Base-by-base conservation (phyloP, 2,113 vertebrate species). In the Eudyptes chrysolophus region DNA sequence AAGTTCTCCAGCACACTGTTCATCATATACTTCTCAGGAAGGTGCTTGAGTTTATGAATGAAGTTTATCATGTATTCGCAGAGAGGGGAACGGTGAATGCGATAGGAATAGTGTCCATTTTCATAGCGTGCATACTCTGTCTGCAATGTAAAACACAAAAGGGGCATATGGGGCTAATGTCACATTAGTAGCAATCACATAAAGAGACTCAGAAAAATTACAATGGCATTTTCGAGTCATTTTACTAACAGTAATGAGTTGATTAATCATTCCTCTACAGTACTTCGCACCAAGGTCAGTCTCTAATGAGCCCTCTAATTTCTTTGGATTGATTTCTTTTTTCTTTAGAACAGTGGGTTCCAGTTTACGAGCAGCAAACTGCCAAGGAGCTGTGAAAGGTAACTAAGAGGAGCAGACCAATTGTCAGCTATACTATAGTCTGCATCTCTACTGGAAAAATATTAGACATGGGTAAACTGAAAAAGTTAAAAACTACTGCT, bases 21-120 rank as follows among this genome's bases (percentile, higher is more conserved):
- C 99, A 99, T 99, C 99, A 99, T 99, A 94, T 99, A 99, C 95
- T 99, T 99, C 98, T 99, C 99, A 0, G 99, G 99, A 92, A 99
- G 99, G 93, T 99, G 99, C 97, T 99, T 99, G 80, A 99, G 99
- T 96, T 99, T 99, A 91, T 99, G 99, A 96, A 99, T 99, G 96
- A 99, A 99, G 97, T 99, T 99, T 97, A 99, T 99, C 99, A 99
- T 99, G 97, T 99, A 99, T 95, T 99, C 99, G 26, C 99, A 99
- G 86, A 99, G 98, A 2, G 99, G 99, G 20, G 99, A 99, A 55
- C 99, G 99, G 92, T 99, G 99, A 96, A 99, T 99, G 82, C 99
- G 98, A 93, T 99, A 99, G 42, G 98, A 98, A 24, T 99, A 99
- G 97, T 98, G 99, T 26, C 99, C 99, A 0, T 99, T 99, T 95